A percentile compares a stretch with the other conserved stretches of the same genome.
phyloP scores from a whole-genome alignment of 2,797 vertebrate genomes.

The Myoxocephalus aenaeus region DNA sequence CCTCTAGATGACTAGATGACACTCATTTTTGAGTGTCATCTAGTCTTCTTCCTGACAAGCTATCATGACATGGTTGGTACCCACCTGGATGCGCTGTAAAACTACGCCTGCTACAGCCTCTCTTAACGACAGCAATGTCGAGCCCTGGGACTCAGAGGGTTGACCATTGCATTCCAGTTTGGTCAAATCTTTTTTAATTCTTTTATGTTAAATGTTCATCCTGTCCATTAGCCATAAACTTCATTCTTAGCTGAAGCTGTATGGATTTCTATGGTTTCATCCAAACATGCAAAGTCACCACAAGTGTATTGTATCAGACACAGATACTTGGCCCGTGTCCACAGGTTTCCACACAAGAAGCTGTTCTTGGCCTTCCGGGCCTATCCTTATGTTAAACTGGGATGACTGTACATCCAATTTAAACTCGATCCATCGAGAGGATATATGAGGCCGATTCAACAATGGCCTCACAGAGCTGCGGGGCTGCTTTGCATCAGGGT shows the following conservation, averaged over 20 bases:
- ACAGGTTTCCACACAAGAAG: slow-evolving; percentile 26
- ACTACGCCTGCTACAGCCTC: not conserved
- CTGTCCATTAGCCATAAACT: not conserved
- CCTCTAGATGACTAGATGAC: no score
- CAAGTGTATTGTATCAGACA: not conserved
- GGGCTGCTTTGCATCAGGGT: slow-evolving; percentile 85
- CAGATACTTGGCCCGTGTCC: slow-evolving; percentile 16
- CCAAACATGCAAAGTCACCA: slow-evolving; percentile 19
- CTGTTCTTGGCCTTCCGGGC: slow-evolving; percentile 2
- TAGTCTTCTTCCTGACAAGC: not conserved
- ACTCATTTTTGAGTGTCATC: not conserved
- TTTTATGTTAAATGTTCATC: not conserved
- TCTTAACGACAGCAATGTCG: no score
- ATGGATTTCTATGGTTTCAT: not conserved
- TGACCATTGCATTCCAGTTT: not conserved
- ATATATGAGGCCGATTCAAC: slow-evolving; percentile 70
- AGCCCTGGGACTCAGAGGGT: no score
- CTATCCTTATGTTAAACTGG: slow-evolving; percentile 33
- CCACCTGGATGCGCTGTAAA: no score
- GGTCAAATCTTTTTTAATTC: not conserved
- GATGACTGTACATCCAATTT: slow-evolving; percentile 54
- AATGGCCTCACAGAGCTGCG: slow-evolving; percentile 84
- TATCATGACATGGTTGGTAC: not conserved
- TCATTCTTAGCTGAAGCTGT: not conserved
- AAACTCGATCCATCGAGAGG: slow-evolving; percentile 65